phyloP scores from a whole-genome alignment of 2,797 vertebrate genomes.

The Melanotaenia boesemani region DNA sequence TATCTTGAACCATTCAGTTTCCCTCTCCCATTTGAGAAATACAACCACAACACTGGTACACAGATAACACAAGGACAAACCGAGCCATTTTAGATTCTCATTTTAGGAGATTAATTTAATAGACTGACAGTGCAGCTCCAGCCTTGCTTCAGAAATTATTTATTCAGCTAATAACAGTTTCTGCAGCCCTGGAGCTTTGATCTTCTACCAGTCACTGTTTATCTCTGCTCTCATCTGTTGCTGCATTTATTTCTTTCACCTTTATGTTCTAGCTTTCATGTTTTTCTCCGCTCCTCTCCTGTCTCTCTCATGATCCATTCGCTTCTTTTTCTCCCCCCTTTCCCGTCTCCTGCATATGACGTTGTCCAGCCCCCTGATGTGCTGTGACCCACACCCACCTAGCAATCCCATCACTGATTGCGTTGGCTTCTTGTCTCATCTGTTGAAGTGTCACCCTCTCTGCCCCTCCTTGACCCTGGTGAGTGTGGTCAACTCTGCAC shows the following conservation, averaged over 20 bases:
- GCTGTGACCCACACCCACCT: constrained; percentile 51
- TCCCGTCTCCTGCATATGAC: constrained; percentile 49
- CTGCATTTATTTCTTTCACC: constrained; percentile 40
- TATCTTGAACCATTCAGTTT: constrained; percentile 46
- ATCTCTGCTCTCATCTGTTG: constrained; percentile 53
- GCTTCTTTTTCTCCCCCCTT: constrained; percentile 56
- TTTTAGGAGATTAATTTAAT: constrained; percentile 46
- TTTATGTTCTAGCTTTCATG: constrained; percentile 44
- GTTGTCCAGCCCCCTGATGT: constrained; percentile 64
- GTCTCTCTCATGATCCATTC: constrained; percentile 56
- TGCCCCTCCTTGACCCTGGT: constrained; percentile 58
- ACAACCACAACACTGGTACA: constrained; percentile 25
- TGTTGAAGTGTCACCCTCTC: constrained; percentile 54
- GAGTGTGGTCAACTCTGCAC: constrained; percentile 63
- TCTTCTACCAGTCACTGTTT: constrained; percentile 45
- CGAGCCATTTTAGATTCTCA: constrained; percentile 32
- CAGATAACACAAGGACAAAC: constrained; percentile 48
- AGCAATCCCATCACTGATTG: constrained; percentile 42
- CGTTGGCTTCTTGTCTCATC: constrained; percentile 56
- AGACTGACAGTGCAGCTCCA: constrained; percentile 17
- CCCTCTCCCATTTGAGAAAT: constrained; percentile 37
- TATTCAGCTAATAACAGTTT: constrained; percentile 33
- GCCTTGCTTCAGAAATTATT: constrained; percentile 16
- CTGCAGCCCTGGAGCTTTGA: constrained; percentile 42
- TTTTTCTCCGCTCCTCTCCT: constrained; percentile 48